Conservation (phyloP, 1,140 invertebrate species). For the Magallana ariakensis region DNA sequence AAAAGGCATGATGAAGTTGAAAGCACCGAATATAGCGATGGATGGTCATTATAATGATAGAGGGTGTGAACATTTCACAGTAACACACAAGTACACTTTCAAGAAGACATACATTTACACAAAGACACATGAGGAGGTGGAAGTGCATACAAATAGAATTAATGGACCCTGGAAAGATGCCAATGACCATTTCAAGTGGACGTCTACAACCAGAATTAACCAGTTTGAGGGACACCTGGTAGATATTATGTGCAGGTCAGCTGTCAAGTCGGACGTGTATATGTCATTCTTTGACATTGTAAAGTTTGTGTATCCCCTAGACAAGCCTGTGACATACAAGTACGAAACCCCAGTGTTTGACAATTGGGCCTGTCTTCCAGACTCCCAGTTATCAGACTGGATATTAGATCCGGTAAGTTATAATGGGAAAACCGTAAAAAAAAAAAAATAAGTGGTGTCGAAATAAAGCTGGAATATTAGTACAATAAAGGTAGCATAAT, state of each 20-base stretch:
- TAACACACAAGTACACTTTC: constrained; percentile 28
- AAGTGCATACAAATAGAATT: constrained; percentile 28
- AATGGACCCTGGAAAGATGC: constrained; percentile 41
- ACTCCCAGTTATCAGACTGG: neutral
- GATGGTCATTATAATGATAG: constrained; percentile 42
- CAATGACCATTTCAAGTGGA: constrained; percentile 41
- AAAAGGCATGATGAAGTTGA: no score
- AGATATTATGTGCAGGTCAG: constrained; percentile 29
- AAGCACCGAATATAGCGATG: neutral
- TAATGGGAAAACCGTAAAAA: no score
- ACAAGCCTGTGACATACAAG: neutral
- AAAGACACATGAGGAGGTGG: neutral
- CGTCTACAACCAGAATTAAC: neutral
- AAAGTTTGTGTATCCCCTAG: neutral
- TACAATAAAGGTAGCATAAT: no score
- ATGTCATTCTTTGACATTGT: constrained; percentile 2
- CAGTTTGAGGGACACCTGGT: constrained; percentile 26
- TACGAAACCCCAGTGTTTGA: constrained; percentile 37
- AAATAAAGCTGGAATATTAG: neutral
- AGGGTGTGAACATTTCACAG: constrained; percentile 33
- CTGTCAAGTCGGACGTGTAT: neutral
- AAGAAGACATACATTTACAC: constrained; percentile 40
- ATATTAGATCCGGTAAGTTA: neutral
- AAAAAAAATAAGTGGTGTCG: neutral
- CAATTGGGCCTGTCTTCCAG: neutral